A percentile compares a stretch with the other conserved stretches of the same genome.
These are phyloP conservation scores for Mus spicilegus DNA, from an alignment of 2,113 vertebrate species.

Conservation along the genomic window DNA sequence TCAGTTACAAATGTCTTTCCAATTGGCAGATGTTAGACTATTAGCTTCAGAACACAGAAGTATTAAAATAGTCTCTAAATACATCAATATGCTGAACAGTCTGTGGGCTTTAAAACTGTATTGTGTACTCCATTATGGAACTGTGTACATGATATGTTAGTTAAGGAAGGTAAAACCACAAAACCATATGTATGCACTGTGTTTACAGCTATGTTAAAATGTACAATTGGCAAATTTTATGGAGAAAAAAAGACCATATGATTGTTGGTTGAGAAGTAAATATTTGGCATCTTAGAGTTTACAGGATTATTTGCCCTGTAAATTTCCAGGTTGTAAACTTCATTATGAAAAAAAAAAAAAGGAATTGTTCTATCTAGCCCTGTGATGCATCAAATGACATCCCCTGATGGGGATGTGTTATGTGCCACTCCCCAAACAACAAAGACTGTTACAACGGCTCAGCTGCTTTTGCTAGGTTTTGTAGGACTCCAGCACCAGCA, in stretches of 20 bases:
- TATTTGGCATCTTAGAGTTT: constrained; percentile 46
- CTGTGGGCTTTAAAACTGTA: constrained; percentile 66
- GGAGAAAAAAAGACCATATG: constrained; percentile 36
- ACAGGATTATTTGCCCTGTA: background rate
- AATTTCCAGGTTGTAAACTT: constrained; percentile 30
- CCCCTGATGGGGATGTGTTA: too few relatives aligned
- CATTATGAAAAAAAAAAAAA: background rate
- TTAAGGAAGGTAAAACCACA: constrained; percentile 59
- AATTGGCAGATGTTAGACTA: constrained; percentile 71
- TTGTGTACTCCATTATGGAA: constrained; percentile 48
- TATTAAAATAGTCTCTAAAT: constrained; percentile 73
- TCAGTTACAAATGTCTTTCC: constrained; percentile 63
- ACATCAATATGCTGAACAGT: constrained; percentile 70
- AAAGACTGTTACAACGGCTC: background rate
- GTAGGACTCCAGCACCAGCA: constrained; percentile 16
- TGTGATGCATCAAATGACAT: background rate
- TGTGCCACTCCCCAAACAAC: background rate
- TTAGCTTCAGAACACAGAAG: constrained; percentile 65
- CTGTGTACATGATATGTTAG: constrained; percentile 43
- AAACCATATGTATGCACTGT: constrained; percentile 56
- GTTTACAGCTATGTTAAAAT: constrained; percentile 62
- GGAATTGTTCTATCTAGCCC: background rate
- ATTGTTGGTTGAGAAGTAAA: constrained; percentile 50
- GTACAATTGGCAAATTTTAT: constrained; percentile 10
- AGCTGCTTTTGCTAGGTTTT: background rate